A percentile compares a stretch with the other conserved stretches of the same genome.
These are phyloP conservation scores for Polylopha cassiicola DNA, from an alignment of 2,888 invertebrate genomes.

Conservation along the genomic window DNA sequence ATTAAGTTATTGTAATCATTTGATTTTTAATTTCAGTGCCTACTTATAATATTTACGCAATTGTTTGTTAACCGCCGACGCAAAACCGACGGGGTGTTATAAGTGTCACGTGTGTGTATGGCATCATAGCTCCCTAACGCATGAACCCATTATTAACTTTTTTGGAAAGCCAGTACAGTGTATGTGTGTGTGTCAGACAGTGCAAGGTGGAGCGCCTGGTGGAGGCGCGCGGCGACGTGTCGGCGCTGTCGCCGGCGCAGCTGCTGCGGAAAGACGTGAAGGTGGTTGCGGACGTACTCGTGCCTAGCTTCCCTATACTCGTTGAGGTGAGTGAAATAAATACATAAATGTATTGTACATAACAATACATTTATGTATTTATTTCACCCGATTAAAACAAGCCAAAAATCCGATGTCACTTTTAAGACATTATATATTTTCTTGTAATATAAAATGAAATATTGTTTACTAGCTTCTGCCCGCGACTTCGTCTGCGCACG, in stretches of 20 bases:
- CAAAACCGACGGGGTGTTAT: no score
- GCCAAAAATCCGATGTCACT: background rate
- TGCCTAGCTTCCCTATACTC: constrained; percentile 79
- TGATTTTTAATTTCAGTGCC: no score
- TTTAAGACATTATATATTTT: background rate
- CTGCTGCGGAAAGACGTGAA: constrained; percentile 88
- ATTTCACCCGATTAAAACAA: constrained; percentile 10
- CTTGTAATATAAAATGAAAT: no score
- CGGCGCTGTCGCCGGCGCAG: constrained; percentile 79
- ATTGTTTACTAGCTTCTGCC: no score
- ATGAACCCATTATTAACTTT: no score
- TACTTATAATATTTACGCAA: no score
- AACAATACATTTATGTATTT: constrained; percentile 7
- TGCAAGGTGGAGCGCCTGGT: constrained; percentile 69
- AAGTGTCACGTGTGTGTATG: no score
- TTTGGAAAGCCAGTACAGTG: background rate
- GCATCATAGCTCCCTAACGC: no score
- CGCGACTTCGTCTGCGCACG: no score
- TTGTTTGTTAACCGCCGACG: no score
- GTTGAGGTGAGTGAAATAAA: constrained; percentile 73
- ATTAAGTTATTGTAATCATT: no score
- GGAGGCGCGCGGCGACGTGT: constrained; percentile 81
- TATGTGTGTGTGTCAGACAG: constrained; percentile 33
- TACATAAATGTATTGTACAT: constrained; percentile 11
- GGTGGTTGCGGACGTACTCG: constrained; percentile 70